Conservation (phyloP, 1,140 invertebrate species). For the Drosophila equinoxialis region DNA sequence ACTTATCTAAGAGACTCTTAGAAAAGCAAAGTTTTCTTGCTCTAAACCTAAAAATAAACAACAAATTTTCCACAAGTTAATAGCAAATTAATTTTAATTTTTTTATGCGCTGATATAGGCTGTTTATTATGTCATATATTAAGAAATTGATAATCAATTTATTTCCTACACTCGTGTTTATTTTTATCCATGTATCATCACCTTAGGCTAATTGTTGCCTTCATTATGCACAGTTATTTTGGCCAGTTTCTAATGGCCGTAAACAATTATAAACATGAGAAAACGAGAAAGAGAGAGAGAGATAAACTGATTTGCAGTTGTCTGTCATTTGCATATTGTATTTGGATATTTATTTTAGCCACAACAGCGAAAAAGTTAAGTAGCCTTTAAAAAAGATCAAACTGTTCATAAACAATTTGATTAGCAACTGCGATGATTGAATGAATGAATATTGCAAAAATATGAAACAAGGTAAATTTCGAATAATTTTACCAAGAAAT, state of each 20-base stretch:
- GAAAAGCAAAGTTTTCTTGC: no score
- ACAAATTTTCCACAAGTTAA: neutral
- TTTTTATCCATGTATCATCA: constrained; percentile 1
- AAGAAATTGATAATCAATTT: neutral
- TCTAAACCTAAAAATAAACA: no score
- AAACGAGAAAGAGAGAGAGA: neutral
- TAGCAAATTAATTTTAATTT: neutral
- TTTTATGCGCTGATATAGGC: neutral
- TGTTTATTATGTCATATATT: constrained; percentile 3
- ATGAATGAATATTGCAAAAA: constrained; percentile 58
- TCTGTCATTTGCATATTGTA: constrained; percentile 46
- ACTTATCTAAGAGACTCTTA: no score
- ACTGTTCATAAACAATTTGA: constrained; percentile 75
- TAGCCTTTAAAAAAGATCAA: constrained; percentile 48
- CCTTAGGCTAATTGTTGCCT: constrained; percentile 26
- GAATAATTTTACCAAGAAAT: constrained; percentile 36
- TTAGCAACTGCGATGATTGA: constrained; percentile 56
- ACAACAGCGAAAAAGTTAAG: constrained; percentile 31
- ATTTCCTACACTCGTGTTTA: neutral
- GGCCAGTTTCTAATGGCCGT: constrained; percentile 18
- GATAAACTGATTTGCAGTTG: neutral
- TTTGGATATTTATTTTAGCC: constrained; percentile 32
- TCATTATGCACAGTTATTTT: constrained; percentile 19
- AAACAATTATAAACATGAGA: constrained; percentile 40
- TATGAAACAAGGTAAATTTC: constrained; percentile 14